Evolutionary conservation across 2,888 invertebrate species (phyloP).

Genomic region (Baronia brevicornis): DNA sequence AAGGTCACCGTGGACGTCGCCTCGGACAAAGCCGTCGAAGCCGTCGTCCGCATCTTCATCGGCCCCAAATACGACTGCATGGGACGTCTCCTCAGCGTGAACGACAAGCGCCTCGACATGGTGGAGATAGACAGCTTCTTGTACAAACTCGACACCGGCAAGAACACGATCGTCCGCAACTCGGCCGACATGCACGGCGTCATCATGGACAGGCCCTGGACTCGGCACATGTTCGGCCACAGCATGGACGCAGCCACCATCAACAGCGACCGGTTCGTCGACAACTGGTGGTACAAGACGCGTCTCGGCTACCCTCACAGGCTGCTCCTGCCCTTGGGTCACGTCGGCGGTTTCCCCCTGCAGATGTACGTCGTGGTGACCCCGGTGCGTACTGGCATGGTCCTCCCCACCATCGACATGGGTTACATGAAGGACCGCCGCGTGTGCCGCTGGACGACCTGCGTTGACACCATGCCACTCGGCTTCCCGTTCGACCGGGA

Average conservation of each 20-base stretch:
- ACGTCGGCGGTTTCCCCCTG: slow-evolving; percentile 76
- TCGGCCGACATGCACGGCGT: slow-evolving; percentile 80
- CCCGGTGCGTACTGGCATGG: slow-evolving; percentile 66
- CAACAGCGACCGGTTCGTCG: slow-evolving; percentile 67
- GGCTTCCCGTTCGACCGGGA: slow-evolving; percentile 86
- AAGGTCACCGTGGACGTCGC: slow-evolving; percentile 72
- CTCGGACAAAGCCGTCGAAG: slow-evolving; percentile 74
- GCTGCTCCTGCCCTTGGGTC: slow-evolving; percentile 82
- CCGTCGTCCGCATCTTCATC: slow-evolving; percentile 79
- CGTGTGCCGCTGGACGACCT: slow-evolving; percentile 70
- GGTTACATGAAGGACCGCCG: slow-evolving; percentile 66
- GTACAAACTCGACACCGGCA: slow-evolving; percentile 78
- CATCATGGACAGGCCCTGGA: slow-evolving; percentile 74
- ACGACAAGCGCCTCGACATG: slow-evolving; percentile 62
- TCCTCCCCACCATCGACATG: slow-evolving; percentile 59
- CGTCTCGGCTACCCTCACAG: slow-evolving; percentile 79
- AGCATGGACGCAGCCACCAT: slow-evolving; percentile 43
- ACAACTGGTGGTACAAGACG: slow-evolving; percentile 72
- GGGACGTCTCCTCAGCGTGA: slow-evolving; percentile 70
- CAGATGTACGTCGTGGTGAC: slow-evolving; percentile 79
- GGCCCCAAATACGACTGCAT: slow-evolving; percentile 82
- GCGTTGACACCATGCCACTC: slow-evolving; percentile 78
- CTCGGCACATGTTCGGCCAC: slow-evolving; percentile 37
- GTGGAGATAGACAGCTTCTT: slow-evolving; percentile 72
- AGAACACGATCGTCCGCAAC: slow-evolving; percentile 81